Conservation (phyloP, 2,797 vertebrate species). For the Hyperoplus immaculatus region DNA sequence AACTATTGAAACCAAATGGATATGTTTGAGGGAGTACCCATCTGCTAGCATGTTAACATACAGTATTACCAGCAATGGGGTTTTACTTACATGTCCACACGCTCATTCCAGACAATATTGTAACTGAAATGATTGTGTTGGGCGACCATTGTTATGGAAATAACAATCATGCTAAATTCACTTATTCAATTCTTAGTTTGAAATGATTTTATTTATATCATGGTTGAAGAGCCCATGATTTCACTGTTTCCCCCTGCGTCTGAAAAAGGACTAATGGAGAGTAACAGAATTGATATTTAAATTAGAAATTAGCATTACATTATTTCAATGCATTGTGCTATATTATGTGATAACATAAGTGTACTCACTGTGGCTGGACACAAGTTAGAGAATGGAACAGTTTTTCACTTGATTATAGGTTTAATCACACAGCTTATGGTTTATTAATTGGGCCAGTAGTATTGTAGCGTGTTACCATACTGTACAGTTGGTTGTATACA, state of each 20-base stretch:
- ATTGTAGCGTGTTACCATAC: neutral
- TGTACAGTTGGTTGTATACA: neutral
- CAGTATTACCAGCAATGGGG: neutral
- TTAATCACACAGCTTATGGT: neutral
- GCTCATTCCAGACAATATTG: neutral
- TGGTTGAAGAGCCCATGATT: too few species aligned
- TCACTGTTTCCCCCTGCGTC: too few species aligned
- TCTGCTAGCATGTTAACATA: neutral
- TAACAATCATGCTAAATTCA: too few species aligned
- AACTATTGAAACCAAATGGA: neutral
- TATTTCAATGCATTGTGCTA: neutral
- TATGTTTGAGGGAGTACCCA: neutral
- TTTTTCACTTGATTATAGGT: neutral
- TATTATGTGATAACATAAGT: neutral
- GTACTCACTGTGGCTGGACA: neutral
- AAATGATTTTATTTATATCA: neutral
- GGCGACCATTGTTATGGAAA: too few species aligned
- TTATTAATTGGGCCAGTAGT: neutral
- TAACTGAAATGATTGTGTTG: neutral
- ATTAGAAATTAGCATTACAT: too few species aligned
- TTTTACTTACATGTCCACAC: neutral
- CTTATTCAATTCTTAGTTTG: too few species aligned
- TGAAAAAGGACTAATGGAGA: too few species aligned
- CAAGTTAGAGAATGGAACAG: conserved; percentile 1
- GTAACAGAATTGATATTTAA: too few species aligned